Conservation (phyloP, 2,113 vertebrate genomes). For the Pelmatolapia mariae region DNA sequence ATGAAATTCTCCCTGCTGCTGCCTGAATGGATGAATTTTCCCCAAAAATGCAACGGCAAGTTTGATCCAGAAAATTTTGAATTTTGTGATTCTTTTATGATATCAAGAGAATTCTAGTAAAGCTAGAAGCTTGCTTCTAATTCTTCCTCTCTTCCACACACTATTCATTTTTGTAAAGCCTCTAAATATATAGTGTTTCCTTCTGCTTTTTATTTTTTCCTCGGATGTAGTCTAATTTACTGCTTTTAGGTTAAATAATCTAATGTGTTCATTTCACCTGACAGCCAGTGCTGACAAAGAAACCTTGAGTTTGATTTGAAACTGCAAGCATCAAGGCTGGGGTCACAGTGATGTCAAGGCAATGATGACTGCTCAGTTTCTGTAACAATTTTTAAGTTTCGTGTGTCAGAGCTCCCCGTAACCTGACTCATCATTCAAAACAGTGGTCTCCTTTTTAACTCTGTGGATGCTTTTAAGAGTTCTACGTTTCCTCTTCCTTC, state of each 20-base stretch:
- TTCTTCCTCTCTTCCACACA: background rate
- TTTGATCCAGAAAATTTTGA: background rate
- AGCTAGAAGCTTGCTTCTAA: background rate
- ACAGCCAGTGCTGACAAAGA: conserved; percentile 6
- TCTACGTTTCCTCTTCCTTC: background rate
- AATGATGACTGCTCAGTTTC: background rate
- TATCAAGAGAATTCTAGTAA: background rate
- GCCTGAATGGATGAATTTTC: background rate
- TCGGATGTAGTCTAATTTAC: background rate
- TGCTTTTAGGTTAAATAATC: conserved; percentile 14
- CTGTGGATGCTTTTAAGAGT: background rate
- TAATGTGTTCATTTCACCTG: conserved; percentile 9
- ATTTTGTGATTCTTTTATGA: background rate
- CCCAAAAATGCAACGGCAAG: background rate
- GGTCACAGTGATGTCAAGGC: conserved; percentile 17
- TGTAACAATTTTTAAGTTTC: background rate
- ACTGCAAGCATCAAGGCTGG: background rate
- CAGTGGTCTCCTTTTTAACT: background rate
- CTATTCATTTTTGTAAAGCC: background rate
- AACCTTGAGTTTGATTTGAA: conserved; percentile 43
- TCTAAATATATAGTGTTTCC: background rate
- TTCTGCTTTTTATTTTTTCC: background rate
- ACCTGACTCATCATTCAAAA: background rate
- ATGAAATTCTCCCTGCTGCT: background rate
- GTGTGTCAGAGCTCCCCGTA: background rate